Conservation (phyloP, 2,113 vertebrate genomes). For the Callionymus lyra region DNA sequence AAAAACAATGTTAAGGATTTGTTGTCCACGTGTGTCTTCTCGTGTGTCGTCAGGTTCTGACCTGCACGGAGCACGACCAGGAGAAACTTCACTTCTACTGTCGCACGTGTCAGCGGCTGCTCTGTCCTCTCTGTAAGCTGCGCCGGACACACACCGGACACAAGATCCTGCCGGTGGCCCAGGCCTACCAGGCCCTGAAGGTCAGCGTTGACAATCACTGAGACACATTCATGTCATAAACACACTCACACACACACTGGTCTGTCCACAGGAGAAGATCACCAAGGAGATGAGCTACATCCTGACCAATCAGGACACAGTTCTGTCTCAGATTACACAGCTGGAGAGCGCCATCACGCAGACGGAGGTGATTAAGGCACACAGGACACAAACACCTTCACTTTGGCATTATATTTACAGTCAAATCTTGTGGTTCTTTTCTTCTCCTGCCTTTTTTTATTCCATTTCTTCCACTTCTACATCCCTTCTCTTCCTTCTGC, state of each 20-base stretch:
- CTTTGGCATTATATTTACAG: background rate
- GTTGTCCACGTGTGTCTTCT: background rate
- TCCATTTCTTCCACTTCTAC: no score
- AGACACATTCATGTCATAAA: no score
- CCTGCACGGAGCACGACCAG: constrained; percentile 70
- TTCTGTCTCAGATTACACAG: constrained; percentile 85
- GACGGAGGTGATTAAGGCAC: constrained; percentile 73
- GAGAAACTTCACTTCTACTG: constrained; percentile 92
- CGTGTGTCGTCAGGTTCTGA: constrained; percentile 51
- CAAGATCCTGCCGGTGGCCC: constrained; percentile 84
- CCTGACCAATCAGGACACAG: constrained; percentile 86
- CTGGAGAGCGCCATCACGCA: constrained; percentile 85
- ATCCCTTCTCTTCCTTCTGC: no score
- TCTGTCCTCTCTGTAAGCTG: constrained; percentile 88
- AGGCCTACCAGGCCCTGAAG: constrained; percentile 88
- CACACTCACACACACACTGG: no score
- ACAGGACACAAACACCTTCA: background rate
- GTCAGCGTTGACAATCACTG: constrained; percentile 43
- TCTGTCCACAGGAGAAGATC: constrained; percentile 80
- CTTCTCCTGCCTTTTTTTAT: no score
- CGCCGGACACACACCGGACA: constrained; percentile 82
- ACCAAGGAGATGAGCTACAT: constrained; percentile 87
- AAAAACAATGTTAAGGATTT: background rate
- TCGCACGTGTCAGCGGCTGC: constrained; percentile 84
- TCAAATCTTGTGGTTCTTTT: no score